Percentiles rank a stretch among this genome's conserved stretches.
These are phyloP conservation scores for Pithys albifrons DNA, from an alignment of 2,113 vertebrate species.

Conservation along the genomic window DNA sequence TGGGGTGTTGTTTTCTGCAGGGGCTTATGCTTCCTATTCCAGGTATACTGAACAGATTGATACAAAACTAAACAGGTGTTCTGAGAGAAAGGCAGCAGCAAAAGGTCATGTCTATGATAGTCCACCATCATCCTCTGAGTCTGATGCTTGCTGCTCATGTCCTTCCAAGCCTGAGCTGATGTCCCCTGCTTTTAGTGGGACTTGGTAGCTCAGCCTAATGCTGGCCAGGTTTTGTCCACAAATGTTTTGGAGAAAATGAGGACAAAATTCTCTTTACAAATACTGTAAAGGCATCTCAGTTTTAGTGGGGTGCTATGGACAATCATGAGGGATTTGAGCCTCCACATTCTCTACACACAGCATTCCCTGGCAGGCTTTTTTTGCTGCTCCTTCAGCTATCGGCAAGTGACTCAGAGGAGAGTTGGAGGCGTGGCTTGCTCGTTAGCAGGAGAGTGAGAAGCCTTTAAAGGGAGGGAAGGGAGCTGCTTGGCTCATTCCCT, in stretches of 20 bases:
- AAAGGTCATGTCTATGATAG: neutral
- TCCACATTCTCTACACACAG: neutral
- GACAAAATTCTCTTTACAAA: neutral
- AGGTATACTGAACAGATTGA: neutral
- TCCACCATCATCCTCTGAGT: neutral
- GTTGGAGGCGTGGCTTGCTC: no score
- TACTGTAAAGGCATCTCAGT: neutral
- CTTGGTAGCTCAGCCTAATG: neutral
- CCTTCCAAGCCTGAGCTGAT: neutral
- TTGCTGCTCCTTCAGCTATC: no score
- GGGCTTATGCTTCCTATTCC: neutral
- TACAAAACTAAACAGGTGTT: neutral
- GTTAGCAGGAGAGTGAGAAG: no score
- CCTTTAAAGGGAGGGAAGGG: no score
- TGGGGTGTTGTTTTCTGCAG: neutral
- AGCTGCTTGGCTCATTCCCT: no score
- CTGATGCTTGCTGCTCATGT: neutral
- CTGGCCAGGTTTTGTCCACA: neutral
- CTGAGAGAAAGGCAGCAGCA: neutral
- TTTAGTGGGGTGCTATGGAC: neutral
- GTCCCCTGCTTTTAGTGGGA: neutral
- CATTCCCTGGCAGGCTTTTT: no score
- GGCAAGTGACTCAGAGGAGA: no score
- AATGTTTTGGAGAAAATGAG: neutral
- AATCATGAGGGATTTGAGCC: neutral